These are phyloP conservation scores for Aptenodytes forsteri DNA, from an alignment of 2,113 vertebrate species.

Conservation along the genomic window DNA sequence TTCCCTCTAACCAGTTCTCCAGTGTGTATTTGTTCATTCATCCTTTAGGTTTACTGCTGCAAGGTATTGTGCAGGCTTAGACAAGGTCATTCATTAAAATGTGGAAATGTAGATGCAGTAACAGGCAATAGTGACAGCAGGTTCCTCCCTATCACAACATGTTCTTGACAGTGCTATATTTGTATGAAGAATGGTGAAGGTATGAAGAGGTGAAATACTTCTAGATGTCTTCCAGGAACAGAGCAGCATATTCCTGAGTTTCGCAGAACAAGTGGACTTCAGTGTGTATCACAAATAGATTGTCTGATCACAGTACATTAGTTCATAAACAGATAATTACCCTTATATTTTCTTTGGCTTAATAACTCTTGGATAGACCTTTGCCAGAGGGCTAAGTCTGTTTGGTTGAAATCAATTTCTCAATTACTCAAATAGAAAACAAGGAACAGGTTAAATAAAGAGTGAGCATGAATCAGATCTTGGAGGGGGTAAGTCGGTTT, in stretches of 20 bases:
- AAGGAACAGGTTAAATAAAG: neutral
- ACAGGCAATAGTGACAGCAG: fast-evolving
- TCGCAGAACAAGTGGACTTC: neutral
- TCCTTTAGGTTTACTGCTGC: neutral
- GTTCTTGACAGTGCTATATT: neutral
- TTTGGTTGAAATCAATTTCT: neutral
- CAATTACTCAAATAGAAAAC: neutral
- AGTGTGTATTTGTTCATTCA: neutral
- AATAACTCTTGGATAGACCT: neutral
- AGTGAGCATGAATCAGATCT: neutral
- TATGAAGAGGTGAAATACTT: neutral
- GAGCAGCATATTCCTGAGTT: neutral
- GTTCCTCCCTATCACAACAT: neutral
- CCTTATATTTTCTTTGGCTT: neutral
- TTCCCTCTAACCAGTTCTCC: neutral
- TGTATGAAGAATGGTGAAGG: neutral
- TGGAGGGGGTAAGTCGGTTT: neutral
- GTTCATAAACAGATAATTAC: neutral
- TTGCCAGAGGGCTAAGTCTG: neutral
- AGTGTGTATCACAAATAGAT: neutral
- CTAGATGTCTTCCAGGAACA: neutral
- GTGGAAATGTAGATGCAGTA: neutral
- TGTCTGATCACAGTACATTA: neutral
- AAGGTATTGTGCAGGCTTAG: neutral
- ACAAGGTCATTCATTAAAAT: neutral